Evolutionary conservation across 2,113 vertebrate genomes (phyloP).

Genomic region (Uria lomvia): DNA sequence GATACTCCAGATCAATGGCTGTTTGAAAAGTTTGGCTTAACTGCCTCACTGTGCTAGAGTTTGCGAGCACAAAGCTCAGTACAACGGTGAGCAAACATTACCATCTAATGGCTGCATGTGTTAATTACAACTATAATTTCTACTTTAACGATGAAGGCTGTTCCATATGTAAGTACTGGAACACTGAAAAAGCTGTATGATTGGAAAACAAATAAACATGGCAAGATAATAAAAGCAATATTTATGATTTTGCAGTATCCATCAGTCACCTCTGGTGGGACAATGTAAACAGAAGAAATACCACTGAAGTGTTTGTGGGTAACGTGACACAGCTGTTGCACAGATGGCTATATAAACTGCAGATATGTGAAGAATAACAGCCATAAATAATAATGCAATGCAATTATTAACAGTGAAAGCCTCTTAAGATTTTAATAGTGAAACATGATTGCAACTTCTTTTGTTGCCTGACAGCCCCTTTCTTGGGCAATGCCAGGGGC

Average conservation of each 20-base stretch:
- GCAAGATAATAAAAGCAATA: not conserved
- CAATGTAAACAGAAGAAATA: not conserved
- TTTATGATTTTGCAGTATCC: not conserved
- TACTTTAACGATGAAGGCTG: not conserved
- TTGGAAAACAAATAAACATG: not conserved
- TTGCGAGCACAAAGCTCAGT: not conserved
- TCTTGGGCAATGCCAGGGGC: not conserved
- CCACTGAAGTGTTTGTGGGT: not conserved
- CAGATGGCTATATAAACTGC: not conserved
- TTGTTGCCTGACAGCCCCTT: not conserved
- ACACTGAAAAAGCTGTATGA: not conserved
- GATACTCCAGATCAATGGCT: not conserved
- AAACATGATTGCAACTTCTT: not conserved
- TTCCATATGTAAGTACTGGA: not conserved
- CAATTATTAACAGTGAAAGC: not conserved
- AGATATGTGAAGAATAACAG: not conserved
- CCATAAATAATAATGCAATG: not conserved
- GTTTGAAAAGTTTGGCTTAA: not conserved
- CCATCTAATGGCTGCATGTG: constrained; percentile 51
- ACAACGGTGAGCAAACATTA: constrained; percentile 29
- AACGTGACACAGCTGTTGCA: not conserved
- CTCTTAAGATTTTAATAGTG: not conserved
- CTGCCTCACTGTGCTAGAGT: not conserved
- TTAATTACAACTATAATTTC: constrained; percentile 55
- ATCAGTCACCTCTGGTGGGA: not conserved